Conservation (phyloP, 1,140 invertebrate genomes). For the Drosophila burlai region DNA sequence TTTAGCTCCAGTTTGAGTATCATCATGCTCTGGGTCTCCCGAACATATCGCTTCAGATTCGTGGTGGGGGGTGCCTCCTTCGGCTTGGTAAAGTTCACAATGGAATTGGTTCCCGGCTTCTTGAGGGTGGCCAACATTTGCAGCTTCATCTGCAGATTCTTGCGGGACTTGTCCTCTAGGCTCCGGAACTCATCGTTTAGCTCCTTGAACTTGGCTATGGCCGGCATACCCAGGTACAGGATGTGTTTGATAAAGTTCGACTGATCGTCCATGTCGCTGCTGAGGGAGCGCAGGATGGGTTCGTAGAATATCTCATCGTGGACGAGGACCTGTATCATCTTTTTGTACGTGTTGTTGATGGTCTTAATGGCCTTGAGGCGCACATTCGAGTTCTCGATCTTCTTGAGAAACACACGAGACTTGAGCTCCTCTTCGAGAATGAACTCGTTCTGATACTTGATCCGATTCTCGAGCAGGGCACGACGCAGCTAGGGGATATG, state of each 20-base stretch:
- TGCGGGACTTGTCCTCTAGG: constrained; percentile 65
- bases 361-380: constrained; percentile 79
- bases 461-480: constrained; percentile 73
- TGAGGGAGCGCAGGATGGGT: constrained; percentile 75
- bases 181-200: constrained; percentile 62
- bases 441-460: constrained; percentile 80
- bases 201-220: constrained; percentile 72
- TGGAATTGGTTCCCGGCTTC: constrained; percentile 2
- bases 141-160: constrained; percentile 65
- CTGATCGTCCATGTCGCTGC: constrained; percentile 78
- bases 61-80: constrained; percentile 32
- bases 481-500: constrained; percentile 37
- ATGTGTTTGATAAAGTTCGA: constrained; percentile 80
- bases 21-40: constrained; percentile 77
- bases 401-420: constrained; percentile 64
- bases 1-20: constrained; percentile 71
- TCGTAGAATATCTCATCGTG: constrained; percentile 83
- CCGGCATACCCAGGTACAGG: constrained; percentile 75
- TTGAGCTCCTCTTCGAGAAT: constrained; percentile 71
- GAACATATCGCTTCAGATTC: constrained; percentile 69
- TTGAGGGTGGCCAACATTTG: constrained; percentile 54
- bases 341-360: constrained; percentile 77
- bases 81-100: not conserved
- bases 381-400: constrained; percentile 80
- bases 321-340: constrained; percentile 74